These are phyloP conservation scores for Drosophila pullipes DNA, from an alignment of 2,888 invertebrate species.

Conservation along the genomic window DNA sequence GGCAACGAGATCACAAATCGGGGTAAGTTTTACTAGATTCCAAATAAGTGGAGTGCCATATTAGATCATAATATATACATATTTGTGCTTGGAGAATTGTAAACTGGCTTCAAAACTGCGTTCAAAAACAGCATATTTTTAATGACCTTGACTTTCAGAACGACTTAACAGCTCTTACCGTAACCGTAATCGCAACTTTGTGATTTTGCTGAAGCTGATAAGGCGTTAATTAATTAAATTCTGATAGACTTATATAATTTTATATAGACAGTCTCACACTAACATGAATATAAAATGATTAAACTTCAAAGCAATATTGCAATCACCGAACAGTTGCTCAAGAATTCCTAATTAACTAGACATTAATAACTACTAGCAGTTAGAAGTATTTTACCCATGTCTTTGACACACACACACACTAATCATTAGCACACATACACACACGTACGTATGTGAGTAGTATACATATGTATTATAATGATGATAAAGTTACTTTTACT, in stretches of 20 bases:
- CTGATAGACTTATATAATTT: neutral
- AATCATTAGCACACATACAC: neutral
- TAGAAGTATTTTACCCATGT: neutral
- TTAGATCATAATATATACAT: neutral
- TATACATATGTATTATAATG: constrained; percentile 28
- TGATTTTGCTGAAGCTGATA: neutral
- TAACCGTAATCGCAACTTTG: neutral
- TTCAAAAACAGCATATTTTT: neutral
- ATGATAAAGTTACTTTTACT: constrained; percentile 70
- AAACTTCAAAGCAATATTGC: neutral
- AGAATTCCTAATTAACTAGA: neutral
- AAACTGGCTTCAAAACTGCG: neutral
- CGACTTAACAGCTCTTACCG: neutral
- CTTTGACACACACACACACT: neutral
- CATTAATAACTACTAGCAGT: constrained; percentile 3
- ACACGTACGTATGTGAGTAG: neutral
- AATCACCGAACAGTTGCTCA: neutral
- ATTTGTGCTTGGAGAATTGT: neutral
- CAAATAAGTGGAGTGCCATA: neutral
- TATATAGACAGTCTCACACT: neutral
- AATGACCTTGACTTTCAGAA: neutral
- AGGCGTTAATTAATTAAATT: neutral
- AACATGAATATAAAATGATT: neutral
- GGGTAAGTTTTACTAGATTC: constrained; percentile 68
- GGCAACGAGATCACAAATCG: constrained; percentile 85